Base-by-base conservation (phyloP, 2,113 vertebrate genomes). In the Amphiprion ocellaris region DNA sequence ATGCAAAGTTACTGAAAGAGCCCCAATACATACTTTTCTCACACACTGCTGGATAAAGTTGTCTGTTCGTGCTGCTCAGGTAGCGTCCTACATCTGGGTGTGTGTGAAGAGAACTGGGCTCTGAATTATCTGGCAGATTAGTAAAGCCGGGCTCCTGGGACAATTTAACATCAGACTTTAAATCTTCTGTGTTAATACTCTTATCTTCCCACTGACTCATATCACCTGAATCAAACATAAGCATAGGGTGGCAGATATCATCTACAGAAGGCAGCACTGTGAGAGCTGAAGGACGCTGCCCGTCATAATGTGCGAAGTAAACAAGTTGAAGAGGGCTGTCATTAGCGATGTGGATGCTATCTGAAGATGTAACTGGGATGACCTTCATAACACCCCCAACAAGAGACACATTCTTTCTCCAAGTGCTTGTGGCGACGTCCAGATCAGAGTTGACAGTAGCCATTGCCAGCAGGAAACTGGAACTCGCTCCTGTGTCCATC, bases 391-490 rank as follows among this genome's bases (percentile, higher is more conserved):
- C 8, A 1, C 79, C 44, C 46, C 68, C 65, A 46, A 47, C n/a
- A 24, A 81, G 24, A 65, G 62, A 58, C 11, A 80, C 10, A 0
- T 50, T 77, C 1, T 10, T 62, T 23, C 1, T 8, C 11, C 14
- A 6, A 0, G 65, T 71, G 11, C 24, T 63, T 23, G 71, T 67
- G 15, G n/a, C 82, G 61, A 82, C 5, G 6, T 23, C 10, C 46
- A 88, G 11, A 19, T 55, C 24, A 10, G 69, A 59, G 49, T 67
- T 69, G 0, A 74, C 7, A 12, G 26, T 23, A 24, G 64, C 17
- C 37, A 79, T 74, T 70, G 82, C 80, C 50, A 90, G 55, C 44
- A 87, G 65, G 49, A 76, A 71, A 74, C 69, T 65, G 15, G 49
- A 72, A 60, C 21, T 75, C 11, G n/a, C 65, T 60, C 16, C 72